A percentile compares a stretch with the other conserved stretches of the same genome.
These are phyloP conservation scores for Frieseomelitta varia DNA, from an alignment of 1,140 invertebrate species.

Conservation along the genomic window DNA sequence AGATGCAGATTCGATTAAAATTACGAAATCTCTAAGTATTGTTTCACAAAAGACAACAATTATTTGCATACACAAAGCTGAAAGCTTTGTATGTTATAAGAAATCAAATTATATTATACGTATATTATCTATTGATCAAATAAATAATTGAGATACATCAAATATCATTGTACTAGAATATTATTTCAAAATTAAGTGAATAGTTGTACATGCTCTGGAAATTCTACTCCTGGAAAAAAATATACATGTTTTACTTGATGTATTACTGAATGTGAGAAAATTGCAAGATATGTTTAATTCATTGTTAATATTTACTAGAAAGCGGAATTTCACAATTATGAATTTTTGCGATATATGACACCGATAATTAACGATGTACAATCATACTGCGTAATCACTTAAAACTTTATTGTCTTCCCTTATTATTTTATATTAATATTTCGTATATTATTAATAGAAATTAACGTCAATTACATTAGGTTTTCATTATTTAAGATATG, in stretches of 20 bases:
- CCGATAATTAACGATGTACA: constrained; percentile 16
- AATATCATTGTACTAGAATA: constrained; percentile 18
- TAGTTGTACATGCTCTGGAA: constrained; percentile 24
- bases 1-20: constrained; percentile 31
- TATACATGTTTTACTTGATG: background rate
- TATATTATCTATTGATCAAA: constrained; percentile 20
- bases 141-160: constrained; percentile 11
- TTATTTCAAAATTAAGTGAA: constrained; percentile 25
- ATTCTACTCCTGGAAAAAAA: background rate
- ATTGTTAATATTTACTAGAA: constrained; percentile 2
- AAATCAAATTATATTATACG: constrained; percentile 28
- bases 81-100: constrained; percentile 21
- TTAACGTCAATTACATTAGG: constrained; percentile 11
- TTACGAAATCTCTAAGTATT: constrained; percentile 10
- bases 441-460: constrained; percentile 3
- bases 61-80: constrained; percentile 18
- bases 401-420: constrained; percentile 38
- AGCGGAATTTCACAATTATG: background rate
- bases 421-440: constrained; percentile 21
- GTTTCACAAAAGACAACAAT: constrained; percentile 14
- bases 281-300: background rate
- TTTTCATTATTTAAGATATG: background rate
- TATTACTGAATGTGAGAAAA: background rate
- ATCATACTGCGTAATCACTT: constrained; percentile 14
- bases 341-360: constrained; percentile 18